A percentile compares a stretch with the other conserved stretches of the same genome.
phyloP scores from a whole-genome alignment of 2,888 invertebrate genomes.

The Amphipyra berbera region DNA sequence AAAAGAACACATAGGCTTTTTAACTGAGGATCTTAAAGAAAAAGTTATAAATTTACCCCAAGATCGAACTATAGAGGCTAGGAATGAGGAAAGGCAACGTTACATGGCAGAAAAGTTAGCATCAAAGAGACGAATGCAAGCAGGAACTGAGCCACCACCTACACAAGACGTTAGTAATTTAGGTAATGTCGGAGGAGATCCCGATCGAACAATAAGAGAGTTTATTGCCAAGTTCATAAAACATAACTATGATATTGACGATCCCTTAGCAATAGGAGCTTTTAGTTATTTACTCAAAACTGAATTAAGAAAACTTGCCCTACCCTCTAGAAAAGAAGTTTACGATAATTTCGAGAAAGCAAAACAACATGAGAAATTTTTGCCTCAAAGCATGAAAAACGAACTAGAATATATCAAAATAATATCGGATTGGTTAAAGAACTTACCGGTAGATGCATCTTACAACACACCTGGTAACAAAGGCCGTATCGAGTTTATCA shows the following conservation, averaged over 20 bases:
- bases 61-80: constrained; percentile 60
- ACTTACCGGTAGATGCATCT: constrained; percentile 64
- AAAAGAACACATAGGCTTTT: constrained; percentile 56
- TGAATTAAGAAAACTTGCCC: constrained; percentile 68
- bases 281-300: constrained; percentile 68
- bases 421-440: constrained; percentile 78
- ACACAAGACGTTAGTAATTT: constrained; percentile 29
- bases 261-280: constrained; percentile 67
- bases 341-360: constrained; percentile 60
- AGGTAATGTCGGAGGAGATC: constrained; percentile 51
- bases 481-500: constrained; percentile 69
- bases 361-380: constrained; percentile 49
- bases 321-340: constrained; percentile 63
- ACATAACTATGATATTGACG: constrained; percentile 69
- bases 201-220: constrained; percentile 68
- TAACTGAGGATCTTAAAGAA: constrained; percentile 63
- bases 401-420: constrained; percentile 74
- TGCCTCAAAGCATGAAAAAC: constrained; percentile 59
- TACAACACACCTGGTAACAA: constrained; percentile 66
- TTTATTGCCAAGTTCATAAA: constrained; percentile 71
- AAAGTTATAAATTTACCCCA: constrained; percentile 65
- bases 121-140: constrained; percentile 26
- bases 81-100: constrained; percentile 45
- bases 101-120: constrained; percentile 39
- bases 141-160: constrained; percentile 3